Evolutionary conservation across 1,140 invertebrate species (phyloP), one percentile per base, ranked within the genome.

Genomic region (Trinorchestia longiramus): DNA sequence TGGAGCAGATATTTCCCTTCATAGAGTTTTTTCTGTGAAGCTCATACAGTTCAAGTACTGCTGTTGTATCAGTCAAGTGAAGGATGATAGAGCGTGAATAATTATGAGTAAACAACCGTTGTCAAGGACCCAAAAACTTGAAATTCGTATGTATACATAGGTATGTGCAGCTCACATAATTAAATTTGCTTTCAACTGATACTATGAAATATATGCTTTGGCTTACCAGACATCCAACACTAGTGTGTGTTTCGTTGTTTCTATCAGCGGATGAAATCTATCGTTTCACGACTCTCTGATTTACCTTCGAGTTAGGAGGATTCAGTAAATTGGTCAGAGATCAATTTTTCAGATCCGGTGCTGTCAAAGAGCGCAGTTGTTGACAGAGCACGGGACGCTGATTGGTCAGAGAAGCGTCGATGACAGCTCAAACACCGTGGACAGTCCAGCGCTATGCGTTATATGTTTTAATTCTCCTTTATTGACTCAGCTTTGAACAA

Each of bases 391-490:
- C 88, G 41, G 88, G 43, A 43, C 88, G 17, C 43, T 90, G 88
- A 90, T 90, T 90, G 88, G 41, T 90, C 88, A 90, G 88, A 90
- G 88, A 43, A 15, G 88, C 41, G 88, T 41, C 88, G 62, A 90
- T 90, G n/a, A 41, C 88, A 90, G 88, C 43, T 43, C 88, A 90
- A 90, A 90, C 41, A 42, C 88, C 3, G 36, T 36, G 62, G 62
- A 77, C 11, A 77, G 28, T 28, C 28, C 88, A 41, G 11, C 88
- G 87, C 87, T 4, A 41, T 36, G 28, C 62, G 28, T 3, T 77
- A 36, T 28, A 28, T 23, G 8, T 36, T 11, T 77, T 77, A 3
- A 19, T 23, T 36, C 28, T 28, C 62, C 62, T 36, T 77, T 19
- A 77, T 19, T 11, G 11, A 15, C 15, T 77, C 3, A 77, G 62